These are phyloP conservation scores for Rhizoglyphus robini DNA, from an alignment of 1,140 invertebrate species.

Conservation along the genomic window DNA sequence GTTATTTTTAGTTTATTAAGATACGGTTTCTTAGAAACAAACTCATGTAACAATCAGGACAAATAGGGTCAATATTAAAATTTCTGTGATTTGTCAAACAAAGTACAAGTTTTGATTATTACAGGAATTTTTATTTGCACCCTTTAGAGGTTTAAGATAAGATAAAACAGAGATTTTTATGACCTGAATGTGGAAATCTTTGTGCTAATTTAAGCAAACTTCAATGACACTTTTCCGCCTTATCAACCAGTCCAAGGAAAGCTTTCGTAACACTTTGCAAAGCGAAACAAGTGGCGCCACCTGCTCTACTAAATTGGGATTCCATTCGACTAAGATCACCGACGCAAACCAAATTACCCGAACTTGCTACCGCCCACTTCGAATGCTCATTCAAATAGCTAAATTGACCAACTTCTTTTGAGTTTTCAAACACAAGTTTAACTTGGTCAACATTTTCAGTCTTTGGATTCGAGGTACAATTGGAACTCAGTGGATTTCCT, in stretches of 20 bases:
- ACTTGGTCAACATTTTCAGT: conserved; percentile 51
- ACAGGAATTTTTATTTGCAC: too few relatives aligned
- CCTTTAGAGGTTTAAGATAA: too few relatives aligned
- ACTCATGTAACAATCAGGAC: too few relatives aligned
- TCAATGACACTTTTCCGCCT: background rate
- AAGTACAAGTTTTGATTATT: too few relatives aligned
- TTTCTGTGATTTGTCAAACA: too few relatives aligned
- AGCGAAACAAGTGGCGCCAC: conserved; percentile 62
- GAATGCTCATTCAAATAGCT: conserved; percentile 68
- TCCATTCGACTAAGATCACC: conserved; percentile 79
- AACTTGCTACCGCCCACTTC: conserved; percentile 67
- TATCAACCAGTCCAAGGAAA: background rate
- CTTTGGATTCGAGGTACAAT: conserved; percentile 45
- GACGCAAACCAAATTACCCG: conserved; percentile 55
- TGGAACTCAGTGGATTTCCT: conserved; percentile 39
- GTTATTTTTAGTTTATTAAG: too few relatives aligned
- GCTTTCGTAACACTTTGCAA: conserved; percentile 38
- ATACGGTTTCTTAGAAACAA: too few relatives aligned
- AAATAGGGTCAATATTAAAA: too few relatives aligned
- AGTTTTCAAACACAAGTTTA: conserved; percentile 36
- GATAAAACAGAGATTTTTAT: too few relatives aligned
- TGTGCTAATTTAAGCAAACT: too few relatives aligned
- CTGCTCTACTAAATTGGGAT: conserved; percentile 57
- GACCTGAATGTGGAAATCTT: too few relatives aligned
- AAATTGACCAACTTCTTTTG: conserved; percentile 41